These are phyloP conservation scores for Archilochus colubris DNA, from an alignment of 2,113 vertebrate species.

Conservation along the genomic window DNA sequence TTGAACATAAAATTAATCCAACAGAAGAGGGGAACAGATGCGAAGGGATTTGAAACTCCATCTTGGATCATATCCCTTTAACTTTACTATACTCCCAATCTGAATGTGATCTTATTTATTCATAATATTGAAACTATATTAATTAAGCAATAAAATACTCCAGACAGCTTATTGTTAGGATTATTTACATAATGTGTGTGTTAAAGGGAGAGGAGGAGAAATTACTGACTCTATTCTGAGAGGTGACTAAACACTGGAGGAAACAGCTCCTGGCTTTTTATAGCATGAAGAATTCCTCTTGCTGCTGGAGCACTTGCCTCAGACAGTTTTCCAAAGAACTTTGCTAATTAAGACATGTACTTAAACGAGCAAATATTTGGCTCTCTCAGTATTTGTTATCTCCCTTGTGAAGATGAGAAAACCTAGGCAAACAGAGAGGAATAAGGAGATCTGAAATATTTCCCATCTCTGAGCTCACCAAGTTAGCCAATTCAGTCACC, in stretches of 20 bases:
- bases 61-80: conserved; percentile 64
- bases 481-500: not conserved
- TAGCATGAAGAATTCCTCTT: conserved; percentile 26
- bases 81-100: conserved; percentile 45
- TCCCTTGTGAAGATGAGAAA: not conserved
- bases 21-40: conserved; percentile 74
- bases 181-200: conserved; percentile 48
- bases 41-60: conserved; percentile 70
- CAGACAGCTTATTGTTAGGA: conserved; percentile 63
- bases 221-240: conserved; percentile 38
- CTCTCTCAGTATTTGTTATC: not conserved
- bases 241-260: not conserved
- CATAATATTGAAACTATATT: conserved; percentile 67
- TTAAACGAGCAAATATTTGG: conserved; percentile 29
- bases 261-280: conserved; percentile 45
- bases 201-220: not conserved
- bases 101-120: conserved; percentile 62
- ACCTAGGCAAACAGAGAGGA: conserved; percentile 5
- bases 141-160: conserved; percentile 72
- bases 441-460: not conserved
- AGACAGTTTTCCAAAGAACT: not conserved
- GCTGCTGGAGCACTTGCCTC: not conserved
- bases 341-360: conserved; percentile 46
- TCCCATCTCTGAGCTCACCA: not conserved
- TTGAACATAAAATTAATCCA: conserved; percentile 71